phyloP scores from a whole-genome alignment of 2,113 vertebrate genomes.

The Dasyurus viverrinus region DNA sequence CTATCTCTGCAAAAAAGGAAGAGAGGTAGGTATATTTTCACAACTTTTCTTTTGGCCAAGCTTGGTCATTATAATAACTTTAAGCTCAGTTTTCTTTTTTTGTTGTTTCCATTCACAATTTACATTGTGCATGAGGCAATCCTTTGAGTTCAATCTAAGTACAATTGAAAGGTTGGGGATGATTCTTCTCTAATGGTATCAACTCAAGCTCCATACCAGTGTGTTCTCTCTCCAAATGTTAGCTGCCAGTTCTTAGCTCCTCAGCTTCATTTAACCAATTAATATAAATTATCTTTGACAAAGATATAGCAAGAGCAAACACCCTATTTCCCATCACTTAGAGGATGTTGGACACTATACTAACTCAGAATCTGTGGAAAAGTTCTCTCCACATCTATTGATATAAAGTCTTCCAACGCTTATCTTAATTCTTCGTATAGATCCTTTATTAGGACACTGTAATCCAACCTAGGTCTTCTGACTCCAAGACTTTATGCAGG shows the following conservation, averaged over 20 bases:
- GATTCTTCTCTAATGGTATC: not conserved
- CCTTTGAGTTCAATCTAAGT: not conserved
- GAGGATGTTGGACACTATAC: too few species aligned
- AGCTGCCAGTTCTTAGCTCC: too few species aligned
- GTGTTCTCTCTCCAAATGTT: too few species aligned
- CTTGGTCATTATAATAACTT: not conserved
- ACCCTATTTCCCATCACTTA: too few species aligned
- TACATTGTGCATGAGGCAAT: not conserved
- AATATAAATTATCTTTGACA: too few species aligned
- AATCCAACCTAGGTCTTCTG: not conserved
- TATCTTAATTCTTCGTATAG: not conserved
- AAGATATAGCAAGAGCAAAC: too few species aligned
- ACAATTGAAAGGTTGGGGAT: not conserved
- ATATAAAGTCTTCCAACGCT: not conserved
- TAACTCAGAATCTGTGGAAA: too few species aligned
- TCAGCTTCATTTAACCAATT: too few species aligned
- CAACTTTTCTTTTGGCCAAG: not conserved
- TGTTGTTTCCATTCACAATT: not conserved
- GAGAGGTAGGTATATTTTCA: not conserved
- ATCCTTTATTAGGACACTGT: not conserved
- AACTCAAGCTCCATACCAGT: too few species aligned
- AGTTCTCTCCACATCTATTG: not conserved
- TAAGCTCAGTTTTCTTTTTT: not conserved
- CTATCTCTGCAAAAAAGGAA: not conserved
- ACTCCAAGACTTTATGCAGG: not conserved